Base-by-base conservation (phyloP, 1,140 invertebrate genomes). In the Platorchestia sp. region DNA sequence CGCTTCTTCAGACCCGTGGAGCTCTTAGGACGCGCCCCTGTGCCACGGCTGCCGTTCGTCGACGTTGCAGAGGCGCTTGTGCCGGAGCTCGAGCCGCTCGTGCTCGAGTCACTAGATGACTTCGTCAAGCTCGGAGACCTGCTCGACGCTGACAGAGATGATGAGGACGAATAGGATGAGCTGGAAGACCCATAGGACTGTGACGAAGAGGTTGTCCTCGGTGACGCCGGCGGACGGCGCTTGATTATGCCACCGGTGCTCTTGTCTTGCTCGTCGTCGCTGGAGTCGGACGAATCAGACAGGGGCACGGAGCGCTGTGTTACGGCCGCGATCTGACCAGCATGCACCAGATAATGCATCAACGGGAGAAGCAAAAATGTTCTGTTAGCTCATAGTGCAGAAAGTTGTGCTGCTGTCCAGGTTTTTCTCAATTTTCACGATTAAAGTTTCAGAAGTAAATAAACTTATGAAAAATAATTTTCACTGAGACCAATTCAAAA, bases 51-150 rank as follows among this genome's bases (percentile, higher is more conserved):
- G 59, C 96, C 95, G 43, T 95, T 95, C 53, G 87, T 86, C 45
- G 89, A 95, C 45, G 75, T 95, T 45, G 95, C 95, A 42, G 95
- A 95, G 47, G 43, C 47, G 93, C 91, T 95, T 22, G 10, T 75
- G 43, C 95, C 91, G n/a, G 90, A 86, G 95, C 95, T 91, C 42
- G 90, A 95, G 10, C 96, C 95, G 45, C 96, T 96, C 16, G 96
- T 95, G 53, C 95, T 96, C 27, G 96, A 96, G 95, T 96, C 96
- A 87, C 96, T 96, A 0, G 96, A 96, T 40, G 96, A 96, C 53
- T 96, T 96, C 53, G 96, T 96, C 53, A 96, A 45, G 89, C 87
- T 96, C 53, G 96, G 95, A 0, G 96, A 95, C 44, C 96, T 95
- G 89, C 91, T 96, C 53, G 47, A 96, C 45, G 95, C 95, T 36